Base-by-base conservation (phyloP, 2,888 invertebrate genomes). In the Mechanitis mazaeus region DNA sequence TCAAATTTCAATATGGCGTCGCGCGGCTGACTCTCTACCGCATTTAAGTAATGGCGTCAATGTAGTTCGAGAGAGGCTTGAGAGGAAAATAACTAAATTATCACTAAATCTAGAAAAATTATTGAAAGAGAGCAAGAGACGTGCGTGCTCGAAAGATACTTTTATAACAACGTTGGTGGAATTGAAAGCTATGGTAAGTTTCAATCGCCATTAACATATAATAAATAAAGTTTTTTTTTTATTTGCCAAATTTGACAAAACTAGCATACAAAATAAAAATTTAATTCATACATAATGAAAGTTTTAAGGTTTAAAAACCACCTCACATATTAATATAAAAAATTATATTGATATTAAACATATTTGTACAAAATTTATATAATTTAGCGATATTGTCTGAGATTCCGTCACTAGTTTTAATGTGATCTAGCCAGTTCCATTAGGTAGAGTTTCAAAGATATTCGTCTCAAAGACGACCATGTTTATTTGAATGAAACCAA, bases 1-100 rank as follows among this genome's bases (percentile, higher is more conserved):
- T 56, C 96, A 96, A 82, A 95, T 96, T 42, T 93, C 93, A 54
- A 94, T 96, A 63, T 96, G 96, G 96, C 92, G 94, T 74, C 91
- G 93, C 65, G 94, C 93, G 0, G 94, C 92, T 0, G 93, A 94
- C 7, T 94, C 94, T 0, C 84, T 96, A 12, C 94, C 95, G 0
- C 93, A 94, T 35, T 94, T 95, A 71, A 94, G 95, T 61, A 93
- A 94, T 76, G 95, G 96, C 71, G 96, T 95, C 64, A 93, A 93
- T 65, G 78, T 93, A 12, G 95, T 96, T 1, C 91, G 94, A 59
- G 93, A 93, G 58, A 92, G 95, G 1, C 83, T 97, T 38, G 83
- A 93, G 69, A 92, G 92, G 71, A 94, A 94, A 79, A 93, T 95
- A 0, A 90, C 90, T 58, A 91, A 92, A 42, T 81, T 96, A 56